Percentiles rank a stretch among this genome's conserved stretches.
phyloP scores from a whole-genome alignment of 2,888 invertebrate species.

The Parnassius mnemosyne region DNA sequence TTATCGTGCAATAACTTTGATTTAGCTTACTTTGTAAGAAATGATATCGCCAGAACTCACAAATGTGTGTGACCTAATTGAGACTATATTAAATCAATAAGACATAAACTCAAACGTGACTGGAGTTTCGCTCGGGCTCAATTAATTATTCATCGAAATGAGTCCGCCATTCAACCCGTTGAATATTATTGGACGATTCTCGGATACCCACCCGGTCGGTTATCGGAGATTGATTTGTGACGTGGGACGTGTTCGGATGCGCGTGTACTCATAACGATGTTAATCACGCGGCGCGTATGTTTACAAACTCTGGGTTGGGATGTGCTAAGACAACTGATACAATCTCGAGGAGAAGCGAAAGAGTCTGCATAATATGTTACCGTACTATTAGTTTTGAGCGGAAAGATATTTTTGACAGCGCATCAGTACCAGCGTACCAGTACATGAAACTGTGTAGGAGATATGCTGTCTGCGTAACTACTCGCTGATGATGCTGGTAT shows the following conservation, averaged over 20 bases:
- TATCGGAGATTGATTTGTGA: conserved; percentile 24
- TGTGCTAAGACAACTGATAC: conserved; percentile 32
- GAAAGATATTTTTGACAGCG: too few species aligned
- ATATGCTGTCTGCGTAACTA: too few species aligned
- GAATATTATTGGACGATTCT: conserved; percentile 32
- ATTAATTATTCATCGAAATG: conserved; percentile 69
- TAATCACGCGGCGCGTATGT: conserved; percentile 43
- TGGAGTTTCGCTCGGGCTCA: conserved; percentile 52
- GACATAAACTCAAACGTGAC: conserved; percentile 35
- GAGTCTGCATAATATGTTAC: conserved; percentile 7
- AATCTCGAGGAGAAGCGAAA: conserved; percentile 34
- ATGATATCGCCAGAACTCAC: conserved; percentile 3
- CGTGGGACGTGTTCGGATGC: conserved; percentile 14
- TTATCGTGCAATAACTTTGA: not conserved
- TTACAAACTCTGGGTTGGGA: conserved; percentile 46
- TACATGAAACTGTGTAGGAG: too few species aligned
- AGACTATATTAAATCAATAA: conserved; percentile 32
- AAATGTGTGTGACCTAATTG: conserved; percentile 23
- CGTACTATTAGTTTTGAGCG: too few species aligned
- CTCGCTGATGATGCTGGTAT: too few species aligned
- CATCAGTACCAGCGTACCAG: too few species aligned
- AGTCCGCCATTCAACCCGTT: conserved; percentile 41
- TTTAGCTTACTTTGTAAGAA: not conserved
- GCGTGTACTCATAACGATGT: conserved; percentile 19
- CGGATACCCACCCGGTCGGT: conserved; percentile 14